Conservation (phyloP, 2,888 invertebrate species). For the Pseudococcus longispinus region DNA sequence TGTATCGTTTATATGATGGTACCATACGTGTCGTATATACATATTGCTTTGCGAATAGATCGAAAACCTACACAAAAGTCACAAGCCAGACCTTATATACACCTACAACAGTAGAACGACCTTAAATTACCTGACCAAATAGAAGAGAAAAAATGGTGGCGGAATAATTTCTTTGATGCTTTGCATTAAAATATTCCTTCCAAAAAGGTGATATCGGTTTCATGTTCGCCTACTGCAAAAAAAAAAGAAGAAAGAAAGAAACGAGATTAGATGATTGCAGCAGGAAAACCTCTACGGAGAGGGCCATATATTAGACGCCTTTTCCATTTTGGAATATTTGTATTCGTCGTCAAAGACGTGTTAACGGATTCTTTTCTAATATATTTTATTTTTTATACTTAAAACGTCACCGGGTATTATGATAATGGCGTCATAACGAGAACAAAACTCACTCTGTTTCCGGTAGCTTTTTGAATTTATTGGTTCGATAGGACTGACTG, state of each 20-base stretch:
- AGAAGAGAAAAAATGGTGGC: slow-evolving; percentile 33
- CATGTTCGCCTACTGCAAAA: slow-evolving; percentile 29
- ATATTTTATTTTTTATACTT: slow-evolving; percentile 13
- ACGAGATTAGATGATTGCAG: slow-evolving; percentile 17
- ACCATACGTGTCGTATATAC: not conserved
- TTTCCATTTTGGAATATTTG: slow-evolving; percentile 19
- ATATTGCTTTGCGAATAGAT: not conserved
- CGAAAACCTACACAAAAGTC: slow-evolving; percentile 40
- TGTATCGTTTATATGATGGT: not conserved
- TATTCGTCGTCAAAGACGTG: slow-evolving; percentile 36
- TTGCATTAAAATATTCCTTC: slow-evolving; percentile 45
- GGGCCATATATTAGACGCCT: slow-evolving; percentile 41
- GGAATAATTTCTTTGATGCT: slow-evolving; percentile 45
- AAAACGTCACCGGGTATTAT: slow-evolving; percentile 32
- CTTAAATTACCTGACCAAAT: slow-evolving; percentile 34
- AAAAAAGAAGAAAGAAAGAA: not conserved
- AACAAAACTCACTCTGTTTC: not conserved
- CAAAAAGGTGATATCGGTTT: slow-evolving; percentile 43
- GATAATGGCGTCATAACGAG: slow-evolving; percentile 40
- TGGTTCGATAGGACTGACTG: not conserved
- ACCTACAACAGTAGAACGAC: slow-evolving; percentile 44
- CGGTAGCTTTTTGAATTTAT: slow-evolving; percentile 14
- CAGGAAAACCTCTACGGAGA: not conserved
- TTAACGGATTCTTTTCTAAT: slow-evolving; percentile 21
- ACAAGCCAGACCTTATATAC: slow-evolving; percentile 37